Conservation (phyloP, 92 coral and sea anemone species). For the Galaxea fascicularis region DNA sequence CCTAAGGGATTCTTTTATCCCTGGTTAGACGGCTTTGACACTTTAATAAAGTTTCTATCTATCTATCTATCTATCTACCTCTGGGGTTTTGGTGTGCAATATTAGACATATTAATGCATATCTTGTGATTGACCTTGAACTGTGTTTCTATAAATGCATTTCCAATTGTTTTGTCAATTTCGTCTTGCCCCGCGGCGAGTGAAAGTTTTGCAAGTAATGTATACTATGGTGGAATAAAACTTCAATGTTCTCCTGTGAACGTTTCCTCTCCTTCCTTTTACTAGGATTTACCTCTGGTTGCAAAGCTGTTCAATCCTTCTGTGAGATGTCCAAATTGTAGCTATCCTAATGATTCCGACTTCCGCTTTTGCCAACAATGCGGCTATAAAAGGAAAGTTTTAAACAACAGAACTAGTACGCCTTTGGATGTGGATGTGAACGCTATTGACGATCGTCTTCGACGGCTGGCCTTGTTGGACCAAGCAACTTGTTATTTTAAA, state of each 20-base stretch:
- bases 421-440: no score
- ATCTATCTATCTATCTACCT: no score
- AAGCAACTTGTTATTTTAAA: constrained; percentile 22
- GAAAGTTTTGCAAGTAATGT: background rate
- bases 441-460: background rate
- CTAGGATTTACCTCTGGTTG: no score
- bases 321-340: no score
- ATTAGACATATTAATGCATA: background rate
- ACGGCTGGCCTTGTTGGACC: background rate
- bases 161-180: constrained; percentile 1
- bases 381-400: no score
- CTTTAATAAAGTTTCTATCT: no score
- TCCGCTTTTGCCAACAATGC: no score
- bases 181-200: constrained; percentile 1
- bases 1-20: no score
- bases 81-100: constrained; percentile 35
- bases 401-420: no score
- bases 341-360: no score
- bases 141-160: background rate
- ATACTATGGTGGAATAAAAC: background rate
- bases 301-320: no score
- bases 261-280: constrained; percentile 9
- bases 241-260: background rate
- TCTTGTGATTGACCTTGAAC: constrained; percentile 1
- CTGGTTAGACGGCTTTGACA: no score